Conservation (phyloP, 2,888 invertebrate genomes). For the Eilema griseolum region DNA sequence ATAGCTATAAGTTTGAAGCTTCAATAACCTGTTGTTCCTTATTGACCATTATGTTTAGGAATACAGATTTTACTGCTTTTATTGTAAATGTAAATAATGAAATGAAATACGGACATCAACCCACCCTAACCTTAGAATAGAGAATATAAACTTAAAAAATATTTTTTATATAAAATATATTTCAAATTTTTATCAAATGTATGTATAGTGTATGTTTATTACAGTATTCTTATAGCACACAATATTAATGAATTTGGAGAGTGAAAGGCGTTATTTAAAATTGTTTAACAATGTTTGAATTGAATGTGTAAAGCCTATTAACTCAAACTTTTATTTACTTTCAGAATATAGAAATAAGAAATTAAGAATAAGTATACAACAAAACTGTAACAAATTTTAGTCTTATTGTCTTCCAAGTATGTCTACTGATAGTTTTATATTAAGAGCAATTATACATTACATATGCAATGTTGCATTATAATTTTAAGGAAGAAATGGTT, state of each 20-base stretch:
- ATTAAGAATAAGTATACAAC: constrained; percentile 25
- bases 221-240: constrained; percentile 20
- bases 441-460: constrained; percentile 3
- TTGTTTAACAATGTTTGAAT: constrained; percentile 4
- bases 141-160: constrained; percentile 47
- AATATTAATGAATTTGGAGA: constrained; percentile 19
- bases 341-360: constrained; percentile 2
- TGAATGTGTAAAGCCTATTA: background rate
- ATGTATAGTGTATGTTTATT: constrained; percentile 24
- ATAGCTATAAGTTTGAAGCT: constrained; percentile 38
- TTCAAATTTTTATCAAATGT: constrained; percentile 36
- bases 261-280: constrained; percentile 6
- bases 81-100: constrained; percentile 69
- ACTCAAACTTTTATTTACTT: constrained; percentile 3
- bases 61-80: constrained; percentile 23
- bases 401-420: constrained; percentile 58
- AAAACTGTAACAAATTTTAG: constrained; percentile 41
- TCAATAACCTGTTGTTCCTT: constrained; percentile 38
- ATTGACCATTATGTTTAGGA: constrained; percentile 20
- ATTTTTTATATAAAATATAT: constrained; percentile 41
- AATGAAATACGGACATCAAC: constrained; percentile 81
- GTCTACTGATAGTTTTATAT: constrained; percentile 14
- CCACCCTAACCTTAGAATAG: constrained; percentile 81
- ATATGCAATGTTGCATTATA: constrained; percentile 4
- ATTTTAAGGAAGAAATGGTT: constrained; percentile 20